Evolutionary conservation across 2,113 vertebrate species (phyloP).

Genomic region (Bostrychus sinensis): DNA sequence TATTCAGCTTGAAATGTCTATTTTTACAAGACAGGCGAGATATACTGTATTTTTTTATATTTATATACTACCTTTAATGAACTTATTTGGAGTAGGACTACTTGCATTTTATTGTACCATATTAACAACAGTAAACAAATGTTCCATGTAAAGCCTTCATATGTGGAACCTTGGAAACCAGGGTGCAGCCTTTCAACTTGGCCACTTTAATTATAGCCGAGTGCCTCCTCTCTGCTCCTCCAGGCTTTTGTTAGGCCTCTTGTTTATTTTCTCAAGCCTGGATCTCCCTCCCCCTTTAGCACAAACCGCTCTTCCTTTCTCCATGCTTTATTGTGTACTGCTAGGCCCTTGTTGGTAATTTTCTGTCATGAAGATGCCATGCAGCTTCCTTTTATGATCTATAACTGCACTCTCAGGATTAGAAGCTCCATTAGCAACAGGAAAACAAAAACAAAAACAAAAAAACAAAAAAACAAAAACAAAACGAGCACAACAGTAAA

Average conservation of each 20-base stretch:
- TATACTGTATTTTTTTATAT: no score
- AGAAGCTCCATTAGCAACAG: slow-evolving; percentile 18
- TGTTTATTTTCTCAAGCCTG: slow-evolving; percentile 19
- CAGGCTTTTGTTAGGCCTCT: slow-evolving; percentile 23
- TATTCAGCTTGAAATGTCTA: no score
- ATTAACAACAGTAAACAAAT: no score
- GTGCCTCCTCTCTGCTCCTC: slow-evolving; percentile 52
- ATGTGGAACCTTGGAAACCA: slow-evolving; percentile 26
- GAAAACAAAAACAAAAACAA: neutral
- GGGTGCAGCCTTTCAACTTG: slow-evolving; percentile 57
- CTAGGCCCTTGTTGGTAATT: slow-evolving; percentile 32
- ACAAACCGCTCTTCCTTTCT: slow-evolving; percentile 10
- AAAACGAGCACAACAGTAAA: neutral
- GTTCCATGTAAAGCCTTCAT: slow-evolving; percentile 51
- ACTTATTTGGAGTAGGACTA: no score
- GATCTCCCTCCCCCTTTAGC: slow-evolving; percentile 9
- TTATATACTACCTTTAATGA: no score
- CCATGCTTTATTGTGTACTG: neutral
- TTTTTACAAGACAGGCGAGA: no score
- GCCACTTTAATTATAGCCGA: slow-evolving; percentile 66
- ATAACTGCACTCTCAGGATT: slow-evolving; percentile 33
- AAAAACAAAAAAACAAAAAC: no score
- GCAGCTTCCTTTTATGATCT: slow-evolving; percentile 27
- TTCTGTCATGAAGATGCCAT: slow-evolving; percentile 43
- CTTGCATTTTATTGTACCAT: no score